phyloP scores from a whole-genome alignment of 2,888 invertebrate genomes.

The Amorpha juglandis region DNA sequence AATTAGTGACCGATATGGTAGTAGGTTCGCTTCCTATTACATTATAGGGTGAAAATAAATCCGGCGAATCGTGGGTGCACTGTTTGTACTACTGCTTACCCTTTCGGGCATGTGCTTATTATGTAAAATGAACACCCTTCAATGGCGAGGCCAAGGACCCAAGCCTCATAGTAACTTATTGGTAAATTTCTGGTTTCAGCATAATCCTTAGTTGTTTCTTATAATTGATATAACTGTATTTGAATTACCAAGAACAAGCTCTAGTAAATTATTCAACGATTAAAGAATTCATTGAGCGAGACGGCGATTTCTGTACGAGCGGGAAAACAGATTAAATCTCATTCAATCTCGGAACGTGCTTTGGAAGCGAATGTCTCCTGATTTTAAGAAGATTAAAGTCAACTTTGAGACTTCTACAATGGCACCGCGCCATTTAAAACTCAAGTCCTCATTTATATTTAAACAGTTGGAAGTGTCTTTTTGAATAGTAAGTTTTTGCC shows the following conservation, averaged over 20 bases:
- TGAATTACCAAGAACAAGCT: conserved; percentile 54
- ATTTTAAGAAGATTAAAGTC: conserved; percentile 76
- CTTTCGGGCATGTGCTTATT: too few relatives aligned
- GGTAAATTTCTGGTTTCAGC: background rate
- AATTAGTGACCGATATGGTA: too few relatives aligned
- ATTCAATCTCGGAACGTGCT: conserved; percentile 76
- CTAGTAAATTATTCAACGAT: conserved; percentile 75
- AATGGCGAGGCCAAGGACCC: too few relatives aligned
- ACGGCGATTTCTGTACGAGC: conserved; percentile 61
- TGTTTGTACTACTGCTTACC: too few relatives aligned
- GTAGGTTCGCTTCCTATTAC: too few relatives aligned
- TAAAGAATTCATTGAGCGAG: conserved; percentile 61
- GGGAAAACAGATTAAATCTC: conserved; percentile 76
- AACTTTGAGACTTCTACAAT: conserved; percentile 63
- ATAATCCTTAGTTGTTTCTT: conserved; percentile 2
- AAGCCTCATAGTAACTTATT: too few relatives aligned
- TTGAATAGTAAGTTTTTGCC: conserved; percentile 57
- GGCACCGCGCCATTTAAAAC: conserved; percentile 52
- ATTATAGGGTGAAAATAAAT: too few relatives aligned
- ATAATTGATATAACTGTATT: conserved; percentile 37
- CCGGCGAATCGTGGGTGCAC: too few relatives aligned
- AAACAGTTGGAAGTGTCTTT: conserved; percentile 53
- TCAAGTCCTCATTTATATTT: conserved; percentile 59
- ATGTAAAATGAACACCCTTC: too few relatives aligned
- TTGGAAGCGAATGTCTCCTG: conserved; percentile 70